Evolutionary conservation across 2,113 vertebrate genomes (phyloP).

Genomic region (Chaenogobius annularis): DNA sequence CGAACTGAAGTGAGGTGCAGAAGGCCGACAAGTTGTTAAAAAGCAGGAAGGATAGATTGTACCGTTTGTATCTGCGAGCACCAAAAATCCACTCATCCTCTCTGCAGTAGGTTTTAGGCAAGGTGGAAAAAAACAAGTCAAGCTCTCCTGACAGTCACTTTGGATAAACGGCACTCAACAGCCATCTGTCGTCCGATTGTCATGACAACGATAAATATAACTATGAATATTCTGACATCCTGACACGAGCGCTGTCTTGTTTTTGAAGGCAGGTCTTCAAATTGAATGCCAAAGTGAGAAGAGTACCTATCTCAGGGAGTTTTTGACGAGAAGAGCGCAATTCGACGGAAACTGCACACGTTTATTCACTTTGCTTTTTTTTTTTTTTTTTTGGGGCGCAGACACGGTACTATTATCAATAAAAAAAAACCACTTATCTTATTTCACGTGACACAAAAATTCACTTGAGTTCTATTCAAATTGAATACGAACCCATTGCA

Average conservation of each 20-base stretch:
- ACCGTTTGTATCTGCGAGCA: conserved; percentile 1
- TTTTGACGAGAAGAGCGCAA: neutral
- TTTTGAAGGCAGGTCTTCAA: conserved; percentile 5
- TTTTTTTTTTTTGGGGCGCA: too few species aligned
- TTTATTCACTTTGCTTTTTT: too few species aligned
- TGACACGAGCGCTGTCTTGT: conserved; percentile 5
- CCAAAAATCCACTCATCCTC: conserved; percentile 5
- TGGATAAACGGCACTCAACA: conserved; percentile 3
- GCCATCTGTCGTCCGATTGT: conserved; percentile 2
- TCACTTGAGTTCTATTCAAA: neutral
- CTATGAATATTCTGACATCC: conserved; percentile 11
- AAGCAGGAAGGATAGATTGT: conserved; percentile 20
- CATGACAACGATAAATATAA: conserved; percentile 10
- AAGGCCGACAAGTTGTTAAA: conserved; percentile 20
- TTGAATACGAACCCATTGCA: neutral
- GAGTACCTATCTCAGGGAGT: neutral
- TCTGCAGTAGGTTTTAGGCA: conserved; percentile 1
- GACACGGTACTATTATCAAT: too few species aligned
- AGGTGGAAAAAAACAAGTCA: conserved; percentile 6
- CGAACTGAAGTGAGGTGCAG: conserved; percentile 19
- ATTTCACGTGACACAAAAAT: neutral
- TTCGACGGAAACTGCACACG: conserved; percentile 18
- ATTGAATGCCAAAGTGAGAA: conserved; percentile 10
- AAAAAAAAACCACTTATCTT: too few species aligned
- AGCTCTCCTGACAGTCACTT: neutral